A percentile compares a stretch with the other conserved stretches of the same genome.
These are phyloP conservation scores for Panurus biarmicus DNA, from an alignment of 2,113 vertebrate species.

Conservation along the genomic window DNA sequence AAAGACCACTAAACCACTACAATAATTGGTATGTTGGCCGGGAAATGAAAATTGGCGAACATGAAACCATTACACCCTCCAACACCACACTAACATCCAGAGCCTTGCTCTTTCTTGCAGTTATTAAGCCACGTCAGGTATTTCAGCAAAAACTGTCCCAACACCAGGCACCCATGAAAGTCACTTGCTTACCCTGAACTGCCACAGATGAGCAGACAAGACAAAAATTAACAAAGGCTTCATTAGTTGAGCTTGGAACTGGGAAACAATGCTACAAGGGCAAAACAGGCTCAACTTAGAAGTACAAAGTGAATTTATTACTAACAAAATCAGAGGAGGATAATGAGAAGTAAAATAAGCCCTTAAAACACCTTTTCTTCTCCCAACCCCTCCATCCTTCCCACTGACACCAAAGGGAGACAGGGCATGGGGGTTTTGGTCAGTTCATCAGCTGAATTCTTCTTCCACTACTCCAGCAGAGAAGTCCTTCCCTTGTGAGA, in stretches of 20 bases:
- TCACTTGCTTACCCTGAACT: rapidly evolving
- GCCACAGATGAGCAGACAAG: too few species aligned
- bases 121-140: not conserved
- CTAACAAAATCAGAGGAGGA: not conserved
- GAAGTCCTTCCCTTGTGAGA: not conserved
- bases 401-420: too few species aligned
- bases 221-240: not conserved
- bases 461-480: not conserved
- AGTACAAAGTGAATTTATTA: not conserved
- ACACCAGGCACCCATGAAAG: not conserved
- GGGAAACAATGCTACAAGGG: not conserved
- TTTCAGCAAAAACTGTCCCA: not conserved
- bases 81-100: rapidly evolving
- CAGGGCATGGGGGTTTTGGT: too few species aligned
- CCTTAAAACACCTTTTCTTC: too few species aligned
- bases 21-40: too few species aligned
- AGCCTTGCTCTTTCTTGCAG: not conserved
- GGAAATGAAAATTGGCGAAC: too few species aligned
- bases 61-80: too few species aligned
- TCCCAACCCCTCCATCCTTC: too few species aligned
- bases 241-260: not conserved
- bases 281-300: not conserved
- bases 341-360: too few species aligned
- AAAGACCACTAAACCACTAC: too few species aligned
- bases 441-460: too few species aligned